Percentiles rank a stretch among this genome's conserved stretches.
Conservation (phyloP, 2,113 vertebrate genomes). For the Dromaius novaehollandiae region DNA sequence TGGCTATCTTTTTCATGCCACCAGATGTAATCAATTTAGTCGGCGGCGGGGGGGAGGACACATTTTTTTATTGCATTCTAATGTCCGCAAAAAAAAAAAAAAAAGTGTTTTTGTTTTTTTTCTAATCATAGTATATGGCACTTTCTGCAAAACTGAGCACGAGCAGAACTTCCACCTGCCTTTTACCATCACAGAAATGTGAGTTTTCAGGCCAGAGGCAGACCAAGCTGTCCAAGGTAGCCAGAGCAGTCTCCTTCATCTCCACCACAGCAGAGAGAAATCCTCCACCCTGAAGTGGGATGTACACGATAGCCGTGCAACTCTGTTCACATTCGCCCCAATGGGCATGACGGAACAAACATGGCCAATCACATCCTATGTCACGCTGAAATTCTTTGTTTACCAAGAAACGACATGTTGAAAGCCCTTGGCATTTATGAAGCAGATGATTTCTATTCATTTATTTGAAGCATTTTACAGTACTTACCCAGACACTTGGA, state of each 20-base stretch:
- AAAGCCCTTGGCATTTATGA: constrained; percentile 68
- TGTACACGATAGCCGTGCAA: neutral
- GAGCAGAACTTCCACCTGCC: constrained; percentile 42
- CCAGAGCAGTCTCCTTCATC: neutral
- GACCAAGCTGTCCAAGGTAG: neutral
- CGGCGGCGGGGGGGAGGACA: neutral
- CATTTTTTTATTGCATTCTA: constrained; percentile 52
- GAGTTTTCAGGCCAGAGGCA: neutral
- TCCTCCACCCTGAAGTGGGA: neutral
- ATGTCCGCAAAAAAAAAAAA: neutral
- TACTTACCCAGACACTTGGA: constrained; percentile 65
- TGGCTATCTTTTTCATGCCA: constrained; percentile 61
- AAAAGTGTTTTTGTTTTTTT: neutral
- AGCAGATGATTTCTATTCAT: constrained; percentile 70
- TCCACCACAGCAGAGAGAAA: neutral
- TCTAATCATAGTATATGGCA: neutral
- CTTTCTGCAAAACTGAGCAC: neutral
- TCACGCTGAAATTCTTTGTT: constrained; percentile 69
- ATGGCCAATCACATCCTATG: constrained; percentile 54
- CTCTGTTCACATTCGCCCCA: neutral
- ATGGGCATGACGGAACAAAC: constrained; percentile 32
- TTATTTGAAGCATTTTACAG: constrained; percentile 68
- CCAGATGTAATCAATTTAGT: constrained; percentile 70
- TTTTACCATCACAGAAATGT: neutral
- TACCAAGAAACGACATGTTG: constrained; percentile 67